Evolutionary conservation across 2,113 vertebrate genomes (phyloP).

Genomic region (Alosa alosa): DNA sequence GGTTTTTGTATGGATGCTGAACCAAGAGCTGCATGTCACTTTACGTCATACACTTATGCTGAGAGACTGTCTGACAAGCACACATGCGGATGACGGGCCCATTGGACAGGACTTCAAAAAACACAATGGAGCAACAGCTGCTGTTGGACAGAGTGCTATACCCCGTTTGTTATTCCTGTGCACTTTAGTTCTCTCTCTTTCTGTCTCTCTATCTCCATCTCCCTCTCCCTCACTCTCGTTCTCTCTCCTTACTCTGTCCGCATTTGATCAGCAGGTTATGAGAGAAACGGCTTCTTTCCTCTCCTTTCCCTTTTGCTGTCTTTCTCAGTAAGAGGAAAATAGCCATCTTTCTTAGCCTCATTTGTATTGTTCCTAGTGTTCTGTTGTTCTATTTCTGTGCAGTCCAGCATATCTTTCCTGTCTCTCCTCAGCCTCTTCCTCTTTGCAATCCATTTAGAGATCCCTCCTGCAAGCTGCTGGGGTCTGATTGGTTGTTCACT

Average conservation of each 20-base stretch:
- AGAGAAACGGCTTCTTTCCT: conserved; percentile 34
- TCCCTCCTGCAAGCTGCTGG: conserved; percentile 10
- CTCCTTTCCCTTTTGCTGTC: conserved; percentile 35
- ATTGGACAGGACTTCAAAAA: conserved; percentile 19
- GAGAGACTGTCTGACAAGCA: background rate
- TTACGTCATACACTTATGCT: background rate
- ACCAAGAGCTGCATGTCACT: background rate
- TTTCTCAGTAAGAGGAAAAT: conserved; percentile 19
- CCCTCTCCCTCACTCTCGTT: background rate
- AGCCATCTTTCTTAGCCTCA: conserved; percentile 16
- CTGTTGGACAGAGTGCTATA: conserved; percentile 33
- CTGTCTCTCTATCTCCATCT: conserved; percentile 12
- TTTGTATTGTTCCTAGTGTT: background rate
- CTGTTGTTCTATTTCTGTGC: background rate
- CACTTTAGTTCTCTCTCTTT: background rate
- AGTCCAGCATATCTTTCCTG: background rate
- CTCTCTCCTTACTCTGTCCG: conserved; percentile 29
- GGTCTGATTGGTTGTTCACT: conserved; percentile 43
- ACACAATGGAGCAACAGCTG: conserved; percentile 32
- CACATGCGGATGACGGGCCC: background rate
- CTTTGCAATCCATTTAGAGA: background rate
- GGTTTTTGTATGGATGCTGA: background rate
- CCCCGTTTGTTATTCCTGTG: conserved; percentile 38
- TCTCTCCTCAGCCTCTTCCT: background rate
- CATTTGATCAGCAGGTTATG: conserved; percentile 46